phyloP scores from a whole-genome alignment of 1,140 invertebrate genomes.

The Drosophila kepulauana region DNA sequence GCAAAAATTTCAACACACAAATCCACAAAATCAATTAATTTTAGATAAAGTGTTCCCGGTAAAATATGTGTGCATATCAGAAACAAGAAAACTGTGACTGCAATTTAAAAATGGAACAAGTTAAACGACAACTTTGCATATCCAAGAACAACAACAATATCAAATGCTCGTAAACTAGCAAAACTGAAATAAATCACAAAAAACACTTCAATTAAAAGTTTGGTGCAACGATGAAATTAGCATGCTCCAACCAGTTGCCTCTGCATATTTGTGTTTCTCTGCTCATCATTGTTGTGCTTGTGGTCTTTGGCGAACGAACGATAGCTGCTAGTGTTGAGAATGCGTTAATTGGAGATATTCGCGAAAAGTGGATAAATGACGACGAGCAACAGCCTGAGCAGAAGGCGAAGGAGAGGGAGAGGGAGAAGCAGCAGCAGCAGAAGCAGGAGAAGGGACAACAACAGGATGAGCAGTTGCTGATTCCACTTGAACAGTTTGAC shows the following conservation, averaged over 20 bases:
- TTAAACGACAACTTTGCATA: conserved; percentile 5
- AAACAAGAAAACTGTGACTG: conserved; percentile 6
- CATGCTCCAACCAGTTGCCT: conserved; percentile 45
- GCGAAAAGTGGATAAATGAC: conserved; percentile 43
- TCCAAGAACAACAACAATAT: conserved; percentile 19
- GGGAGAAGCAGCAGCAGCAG: background rate
- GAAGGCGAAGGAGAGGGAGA: background rate
- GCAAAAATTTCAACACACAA: background rate
- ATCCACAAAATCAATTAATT: background rate
- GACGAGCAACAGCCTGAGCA: conserved; percentile 15
- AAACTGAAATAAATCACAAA: conserved; percentile 10
- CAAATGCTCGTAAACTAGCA: conserved; percentile 13
- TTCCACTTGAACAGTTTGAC: conserved; percentile 30
- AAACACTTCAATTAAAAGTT: conserved; percentile 30
- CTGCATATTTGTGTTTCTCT: conserved; percentile 42
- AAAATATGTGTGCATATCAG: conserved; percentile 22
- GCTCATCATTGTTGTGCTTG: conserved; percentile 42
- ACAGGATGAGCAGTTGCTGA: conserved; percentile 5
- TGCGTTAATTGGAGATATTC: conserved; percentile 74
- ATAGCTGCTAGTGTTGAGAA: conserved; percentile 47
- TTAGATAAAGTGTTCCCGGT: background rate
- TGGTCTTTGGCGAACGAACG: conserved; percentile 8
- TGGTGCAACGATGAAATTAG: conserved; percentile 62
- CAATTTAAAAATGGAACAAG: conserved; percentile 9
- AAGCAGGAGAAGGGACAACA: too few species aligned